Conservation (phyloP, 92 coral and sea anemone species). For the Zoanthus sociatus region DNA sequence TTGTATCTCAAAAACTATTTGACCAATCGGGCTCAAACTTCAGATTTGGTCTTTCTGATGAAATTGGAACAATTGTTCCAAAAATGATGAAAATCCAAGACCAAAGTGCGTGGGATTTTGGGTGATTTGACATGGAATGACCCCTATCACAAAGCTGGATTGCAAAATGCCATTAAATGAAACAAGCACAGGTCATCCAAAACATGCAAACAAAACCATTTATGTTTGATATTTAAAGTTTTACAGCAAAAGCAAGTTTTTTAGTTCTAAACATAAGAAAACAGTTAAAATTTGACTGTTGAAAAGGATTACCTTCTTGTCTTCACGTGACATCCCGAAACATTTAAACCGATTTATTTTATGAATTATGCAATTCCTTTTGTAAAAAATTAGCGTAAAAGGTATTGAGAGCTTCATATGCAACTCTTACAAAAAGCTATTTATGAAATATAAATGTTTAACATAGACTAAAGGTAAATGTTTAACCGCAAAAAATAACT, state of each 20-base stretch:
- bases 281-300: slow-evolving; percentile 12
- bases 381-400: neutral
- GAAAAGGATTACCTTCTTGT: slow-evolving; percentile 20
- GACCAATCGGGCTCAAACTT: too few species aligned
- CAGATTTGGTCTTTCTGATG: too few species aligned
- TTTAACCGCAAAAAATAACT: neutral
- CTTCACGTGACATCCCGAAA: slow-evolving; percentile 41
- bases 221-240: neutral
- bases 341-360: slow-evolving; percentile 20
- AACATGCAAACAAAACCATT: slow-evolving; percentile 20
- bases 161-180: slow-evolving; percentile 21
- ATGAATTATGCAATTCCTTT: slow-evolving; percentile 11
- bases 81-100: too few species aligned
- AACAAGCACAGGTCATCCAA: slow-evolving; percentile 22
- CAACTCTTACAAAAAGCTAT: slow-evolving; percentile 22
- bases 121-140: too few species aligned
- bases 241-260: slow-evolving; percentile 22
- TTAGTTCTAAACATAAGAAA: slow-evolving; percentile 17
- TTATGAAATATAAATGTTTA: slow-evolving; percentile 23
- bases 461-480: neutral
- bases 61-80: too few species aligned
- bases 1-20: too few species aligned
- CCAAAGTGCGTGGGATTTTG: too few species aligned
- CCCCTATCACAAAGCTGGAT: neutral
- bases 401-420: slow-evolving; percentile 23